phyloP scores from a whole-genome alignment of 2,113 vertebrate species.

The Perca fluviatilis region DNA sequence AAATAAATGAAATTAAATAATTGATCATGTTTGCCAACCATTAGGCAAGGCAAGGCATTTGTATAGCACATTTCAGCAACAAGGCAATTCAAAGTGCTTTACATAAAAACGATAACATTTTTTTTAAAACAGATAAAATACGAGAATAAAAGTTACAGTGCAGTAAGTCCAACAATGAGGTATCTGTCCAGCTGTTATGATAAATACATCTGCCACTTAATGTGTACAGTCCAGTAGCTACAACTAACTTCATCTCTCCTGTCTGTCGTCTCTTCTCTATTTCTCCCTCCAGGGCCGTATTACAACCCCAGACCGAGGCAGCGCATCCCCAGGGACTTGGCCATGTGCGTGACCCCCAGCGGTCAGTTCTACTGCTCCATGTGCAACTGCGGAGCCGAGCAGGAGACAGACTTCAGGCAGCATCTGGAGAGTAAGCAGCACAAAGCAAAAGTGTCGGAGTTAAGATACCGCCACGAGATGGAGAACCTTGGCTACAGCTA shows the following conservation, averaged over 20 bases:
- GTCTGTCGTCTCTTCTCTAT: background rate
- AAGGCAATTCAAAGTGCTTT: too few species aligned
- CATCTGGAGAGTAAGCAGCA: constrained; percentile 98
- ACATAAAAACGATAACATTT: too few species aligned
- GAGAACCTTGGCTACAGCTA: constrained; percentile 97
- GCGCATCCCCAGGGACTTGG: constrained; percentile 95
- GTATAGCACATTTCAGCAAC: too few species aligned
- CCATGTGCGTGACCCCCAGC: constrained; percentile 98
- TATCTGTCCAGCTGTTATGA: background rate
- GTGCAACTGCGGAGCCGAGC: constrained; percentile 95
- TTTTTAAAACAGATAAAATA: too few species aligned
- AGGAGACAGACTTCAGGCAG: constrained; percentile 95
- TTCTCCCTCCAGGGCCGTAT: constrained; percentile 89
- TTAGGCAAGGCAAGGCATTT: background rate
- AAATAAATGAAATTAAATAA: background rate
- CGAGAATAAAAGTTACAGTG: too few species aligned
- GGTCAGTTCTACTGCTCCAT: constrained; percentile 99
- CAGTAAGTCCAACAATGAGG: background rate
- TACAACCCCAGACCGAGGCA: constrained; percentile 95
- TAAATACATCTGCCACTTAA: background rate
- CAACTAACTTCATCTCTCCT: background rate
- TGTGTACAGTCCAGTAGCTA: background rate
- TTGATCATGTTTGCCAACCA: background rate
- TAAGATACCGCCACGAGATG: constrained; percentile 97
- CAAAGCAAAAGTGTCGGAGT: constrained; percentile 97